Evolutionary conservation across 2,113 vertebrate genomes (phyloP).

Genomic region (Indri indri): DNA sequence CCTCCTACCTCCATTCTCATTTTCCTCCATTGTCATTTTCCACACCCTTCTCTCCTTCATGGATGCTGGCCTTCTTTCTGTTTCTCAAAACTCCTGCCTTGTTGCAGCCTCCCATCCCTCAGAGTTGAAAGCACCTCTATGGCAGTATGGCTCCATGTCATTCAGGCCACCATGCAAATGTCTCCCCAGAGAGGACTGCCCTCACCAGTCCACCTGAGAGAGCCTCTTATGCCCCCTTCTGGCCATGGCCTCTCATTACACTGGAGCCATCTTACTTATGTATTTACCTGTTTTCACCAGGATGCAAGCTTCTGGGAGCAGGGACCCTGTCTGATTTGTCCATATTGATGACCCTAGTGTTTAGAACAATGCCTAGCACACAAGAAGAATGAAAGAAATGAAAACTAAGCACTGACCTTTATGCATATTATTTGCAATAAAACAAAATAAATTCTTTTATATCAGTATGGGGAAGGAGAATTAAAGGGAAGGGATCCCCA

Average conservation of each 20-base stretch:
- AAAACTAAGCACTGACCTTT: neutral
- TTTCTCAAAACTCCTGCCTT: neutral
- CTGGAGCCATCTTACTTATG: accelerated
- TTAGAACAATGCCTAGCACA: neutral
- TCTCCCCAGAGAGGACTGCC: neutral
- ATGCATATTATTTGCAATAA: neutral
- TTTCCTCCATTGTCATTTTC: too few relatives aligned
- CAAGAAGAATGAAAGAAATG: neutral
- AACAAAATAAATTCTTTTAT: neutral
- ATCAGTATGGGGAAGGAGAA: neutral
- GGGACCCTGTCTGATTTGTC: neutral
- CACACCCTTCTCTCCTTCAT: neutral
- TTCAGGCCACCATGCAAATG: neutral
- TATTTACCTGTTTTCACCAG: neutral
- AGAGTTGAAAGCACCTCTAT: neutral
- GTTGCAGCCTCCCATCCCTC: neutral
- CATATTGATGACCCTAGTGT: accelerated
- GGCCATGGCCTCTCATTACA: neutral
- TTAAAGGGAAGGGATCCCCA: neutral
- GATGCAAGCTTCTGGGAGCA: neutral
- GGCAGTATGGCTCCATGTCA: neutral
- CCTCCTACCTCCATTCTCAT: neutral
- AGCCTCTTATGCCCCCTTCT: neutral
- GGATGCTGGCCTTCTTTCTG: neutral
- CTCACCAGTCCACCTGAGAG: neutral